These are phyloP conservation scores for Lacerta viridis DNA, from an alignment of 2,797 vertebrate species.

Conservation along the genomic window DNA sequence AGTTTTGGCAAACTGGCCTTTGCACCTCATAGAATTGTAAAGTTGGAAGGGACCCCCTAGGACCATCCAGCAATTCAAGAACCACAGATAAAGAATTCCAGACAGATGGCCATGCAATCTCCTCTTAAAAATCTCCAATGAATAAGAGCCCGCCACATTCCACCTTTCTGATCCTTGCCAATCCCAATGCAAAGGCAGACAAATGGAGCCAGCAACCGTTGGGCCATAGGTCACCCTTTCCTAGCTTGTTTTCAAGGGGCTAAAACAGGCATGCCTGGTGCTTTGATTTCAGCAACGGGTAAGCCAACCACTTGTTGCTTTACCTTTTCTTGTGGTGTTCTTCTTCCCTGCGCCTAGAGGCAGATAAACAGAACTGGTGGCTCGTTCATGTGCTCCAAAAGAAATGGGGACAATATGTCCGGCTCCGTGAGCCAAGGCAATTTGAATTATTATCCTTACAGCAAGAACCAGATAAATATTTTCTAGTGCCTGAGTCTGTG, in stretches of 20 bases:
- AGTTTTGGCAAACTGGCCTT: too few species aligned
- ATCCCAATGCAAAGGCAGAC: neutral
- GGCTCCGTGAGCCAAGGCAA: neutral
- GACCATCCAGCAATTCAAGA: too few species aligned
- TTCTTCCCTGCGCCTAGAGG: neutral
- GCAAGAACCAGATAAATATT: constrained; percentile 37
- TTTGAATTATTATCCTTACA: constrained; percentile 17
- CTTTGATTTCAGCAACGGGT: neutral
- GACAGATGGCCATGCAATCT: too few species aligned
- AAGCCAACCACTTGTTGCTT: neutral
- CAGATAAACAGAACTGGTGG: neutral
- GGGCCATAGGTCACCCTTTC: neutral
- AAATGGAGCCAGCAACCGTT: neutral
- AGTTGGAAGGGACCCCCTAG: too few species aligned
- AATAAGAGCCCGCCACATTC: too few species aligned
- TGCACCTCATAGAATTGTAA: too few species aligned
- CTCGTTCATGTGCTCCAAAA: neutral
- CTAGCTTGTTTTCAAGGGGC: neutral
- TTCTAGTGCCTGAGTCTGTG: constrained; percentile 9
- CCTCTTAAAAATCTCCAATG: too few species aligned
- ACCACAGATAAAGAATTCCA: too few species aligned
- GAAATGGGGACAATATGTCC: neutral
- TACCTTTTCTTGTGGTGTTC: too few species aligned
- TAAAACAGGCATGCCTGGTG: neutral
- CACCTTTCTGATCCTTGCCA: neutral